Percentiles rank a stretch among this genome's conserved stretches.
phyloP scores from a whole-genome alignment of 2,888 invertebrate species.

The Polydrusus pterygomalis region DNA sequence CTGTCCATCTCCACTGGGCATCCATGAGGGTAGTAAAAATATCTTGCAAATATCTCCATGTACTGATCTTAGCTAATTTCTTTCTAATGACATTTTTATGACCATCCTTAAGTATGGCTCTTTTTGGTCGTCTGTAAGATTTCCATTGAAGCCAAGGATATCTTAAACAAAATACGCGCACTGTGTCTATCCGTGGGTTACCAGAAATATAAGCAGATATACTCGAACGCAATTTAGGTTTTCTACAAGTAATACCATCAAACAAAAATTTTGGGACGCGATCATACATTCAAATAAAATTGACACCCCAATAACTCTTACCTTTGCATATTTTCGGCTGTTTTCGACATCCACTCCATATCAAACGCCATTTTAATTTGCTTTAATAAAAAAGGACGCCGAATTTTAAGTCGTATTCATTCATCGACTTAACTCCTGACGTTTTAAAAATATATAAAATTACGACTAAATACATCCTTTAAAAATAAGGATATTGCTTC shows the following conservation, averaged over 20 bases:
- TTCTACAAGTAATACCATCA: too few relatives aligned
- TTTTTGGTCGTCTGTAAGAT: slow-evolving; percentile 77
- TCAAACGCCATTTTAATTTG: slow-evolving; percentile 30
- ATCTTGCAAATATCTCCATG: slow-evolving; percentile 83
- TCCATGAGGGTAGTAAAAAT: slow-evolving; percentile 95
- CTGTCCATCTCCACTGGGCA: slow-evolving; percentile 96
- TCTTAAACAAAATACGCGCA: slow-evolving; percentile 52
- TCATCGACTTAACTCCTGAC: not conserved
- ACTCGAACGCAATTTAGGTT: too few relatives aligned
- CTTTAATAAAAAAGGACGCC: not conserved
- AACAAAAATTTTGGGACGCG: too few relatives aligned
- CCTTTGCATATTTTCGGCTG: slow-evolving; percentile 53
- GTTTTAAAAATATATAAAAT: slow-evolving; percentile 15
- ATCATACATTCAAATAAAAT: too few relatives aligned
- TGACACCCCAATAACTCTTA: slow-evolving; percentile 33
- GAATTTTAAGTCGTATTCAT: not conserved
- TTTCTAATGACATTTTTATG: slow-evolving; percentile 96
- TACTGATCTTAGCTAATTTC: slow-evolving; percentile 83
- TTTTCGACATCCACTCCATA: slow-evolving; percentile 44
- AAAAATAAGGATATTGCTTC: slow-evolving; percentile 44
- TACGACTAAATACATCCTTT: slow-evolving; percentile 33
- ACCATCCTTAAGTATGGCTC: slow-evolving; percentile 95
- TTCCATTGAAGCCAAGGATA: slow-evolving; percentile 59
- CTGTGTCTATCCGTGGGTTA: too few relatives aligned
- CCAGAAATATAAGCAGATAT: too few relatives aligned